Evolutionary conservation across 1,140 invertebrate species (phyloP), one percentile per base, ranked within the genome.

Genomic region (Saxidomus purpurata): DNA sequence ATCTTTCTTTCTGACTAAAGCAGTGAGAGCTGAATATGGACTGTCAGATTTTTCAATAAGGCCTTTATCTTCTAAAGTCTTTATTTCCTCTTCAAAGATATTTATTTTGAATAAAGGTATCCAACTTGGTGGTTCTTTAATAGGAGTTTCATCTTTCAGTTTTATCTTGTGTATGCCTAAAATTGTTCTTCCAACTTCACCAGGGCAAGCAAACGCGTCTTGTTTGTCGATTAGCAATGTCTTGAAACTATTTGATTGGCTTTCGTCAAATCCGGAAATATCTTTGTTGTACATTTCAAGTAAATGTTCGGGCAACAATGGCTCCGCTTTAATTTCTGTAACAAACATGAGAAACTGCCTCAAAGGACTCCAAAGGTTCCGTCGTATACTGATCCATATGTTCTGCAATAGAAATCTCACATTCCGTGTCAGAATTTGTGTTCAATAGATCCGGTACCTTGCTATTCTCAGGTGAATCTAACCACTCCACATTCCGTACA

Each of bases 101-200:
- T 74, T 38, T 49, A 63, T 28, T 52, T 85, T 85, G 40, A 85
- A 71, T 61, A 71, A 34, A 31, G 63, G 82, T 49, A 85, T 85
- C 43, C 63, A 47, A 25, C 82, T 71, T 17, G 61, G 82, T 22
- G 82, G 17, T 17, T 85, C 82, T 47, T 71, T 85, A 13, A 85
- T 71, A 61, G 82, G 82, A n/a, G 25, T 85, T 1, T 85, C 82
- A 52, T 71, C 82, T 19, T 25, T 85, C 38, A 85, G 63, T 0
- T 43, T 85, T 1, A 85, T 71, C n/a, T 71, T 71, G 34, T 85
- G 82, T 49, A 19, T 49, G 8, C 63, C 61, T n/a, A n/a, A n/a
- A n/a, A n/a, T n/a, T n/a, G n/a, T n/a, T n/a, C n/a, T n/a, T n/a
- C n/a, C 17, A 47, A 85, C 82, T 71, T 85, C 82, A 25, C 67